A percentile compares a stretch with the other conserved stretches of the same genome.
Conservation (phyloP, 2,888 invertebrate species). For the Lasioglossum oenotherae region DNA sequence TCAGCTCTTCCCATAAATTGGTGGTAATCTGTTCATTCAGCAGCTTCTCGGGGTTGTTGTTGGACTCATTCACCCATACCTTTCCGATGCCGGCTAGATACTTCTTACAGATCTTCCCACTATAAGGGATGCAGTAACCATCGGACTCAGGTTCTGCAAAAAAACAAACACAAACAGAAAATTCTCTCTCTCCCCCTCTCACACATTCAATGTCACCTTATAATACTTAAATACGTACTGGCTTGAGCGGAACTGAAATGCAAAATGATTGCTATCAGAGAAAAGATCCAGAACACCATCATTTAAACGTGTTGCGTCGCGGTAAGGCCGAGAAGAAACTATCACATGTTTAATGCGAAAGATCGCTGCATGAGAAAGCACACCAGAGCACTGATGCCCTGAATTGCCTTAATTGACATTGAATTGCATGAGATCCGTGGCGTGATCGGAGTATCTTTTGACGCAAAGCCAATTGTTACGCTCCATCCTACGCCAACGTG, state of each 20-base stretch:
- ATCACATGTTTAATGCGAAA: conserved; percentile 63
- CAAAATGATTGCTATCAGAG: conserved; percentile 65
- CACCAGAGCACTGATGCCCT: conserved; percentile 1
- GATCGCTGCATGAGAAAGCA: conserved; percentile 28
- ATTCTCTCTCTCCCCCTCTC: conserved; percentile 4
- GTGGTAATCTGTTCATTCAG: conserved; percentile 94
- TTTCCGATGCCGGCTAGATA: conserved; percentile 87
- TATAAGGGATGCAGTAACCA: conserved; percentile 94
- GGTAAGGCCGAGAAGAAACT: conserved; percentile 40
- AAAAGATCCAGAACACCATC: conserved; percentile 71
- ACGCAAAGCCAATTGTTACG: conserved; percentile 28
- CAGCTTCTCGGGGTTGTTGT: conserved; percentile 88
- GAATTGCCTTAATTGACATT: conserved; percentile 46
- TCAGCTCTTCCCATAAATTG: conserved; percentile 94
- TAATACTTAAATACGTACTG: conserved; percentile 61
- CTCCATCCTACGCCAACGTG: conserved; percentile 47
- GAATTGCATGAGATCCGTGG: conserved; percentile 34
- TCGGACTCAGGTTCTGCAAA: conserved; percentile 65
- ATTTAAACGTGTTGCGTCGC: conserved; percentile 56
- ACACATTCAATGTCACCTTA: neutral
- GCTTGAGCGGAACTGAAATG: conserved; percentile 60
- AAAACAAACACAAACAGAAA: neutral
- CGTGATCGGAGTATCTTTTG: conserved; percentile 33
- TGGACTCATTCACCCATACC: conserved; percentile 91
- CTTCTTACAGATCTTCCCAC: conserved; percentile 92